Conservation (phyloP, 2,113 vertebrate genomes). For the Maccullochella peelii region DNA sequence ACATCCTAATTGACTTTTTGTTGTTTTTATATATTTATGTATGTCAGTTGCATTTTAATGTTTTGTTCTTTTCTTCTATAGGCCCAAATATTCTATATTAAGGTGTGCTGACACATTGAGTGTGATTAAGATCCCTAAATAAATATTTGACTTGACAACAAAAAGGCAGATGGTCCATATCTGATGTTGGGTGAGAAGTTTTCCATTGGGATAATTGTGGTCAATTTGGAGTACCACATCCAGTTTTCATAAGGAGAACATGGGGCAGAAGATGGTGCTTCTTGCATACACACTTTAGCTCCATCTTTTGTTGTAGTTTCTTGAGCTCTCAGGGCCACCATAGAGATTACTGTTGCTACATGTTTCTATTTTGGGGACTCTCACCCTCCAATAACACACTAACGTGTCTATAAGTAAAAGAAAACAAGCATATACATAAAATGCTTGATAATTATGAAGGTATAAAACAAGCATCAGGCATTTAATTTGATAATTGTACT, state of each 20-base stretch:
- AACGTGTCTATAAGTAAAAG: no score
- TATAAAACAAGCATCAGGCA: no score
- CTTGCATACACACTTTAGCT: neutral
- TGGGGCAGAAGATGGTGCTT: neutral
- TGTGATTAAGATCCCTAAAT: neutral
- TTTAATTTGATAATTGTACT: no score
- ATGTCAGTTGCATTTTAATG: neutral
- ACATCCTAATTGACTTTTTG: neutral
- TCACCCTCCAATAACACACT: no score
- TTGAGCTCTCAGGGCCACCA: no score
- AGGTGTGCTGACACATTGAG: neutral
- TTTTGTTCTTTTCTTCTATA: neutral
- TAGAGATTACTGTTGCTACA: no score
- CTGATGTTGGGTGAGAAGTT: neutral
- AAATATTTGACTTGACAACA: neutral
- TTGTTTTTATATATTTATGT: neutral
- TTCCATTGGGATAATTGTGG: neutral
- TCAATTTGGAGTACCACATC: neutral
- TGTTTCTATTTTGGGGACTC: no score
- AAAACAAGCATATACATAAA: no score
- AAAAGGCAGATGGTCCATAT: neutral
- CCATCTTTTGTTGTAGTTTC: constrained; percentile 1
- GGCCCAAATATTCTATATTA: neutral
- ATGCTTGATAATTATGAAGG: no score
- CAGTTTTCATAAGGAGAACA: neutral